phyloP scores from a whole-genome alignment of 2,888 invertebrate species.

The Formica aserva region DNA sequence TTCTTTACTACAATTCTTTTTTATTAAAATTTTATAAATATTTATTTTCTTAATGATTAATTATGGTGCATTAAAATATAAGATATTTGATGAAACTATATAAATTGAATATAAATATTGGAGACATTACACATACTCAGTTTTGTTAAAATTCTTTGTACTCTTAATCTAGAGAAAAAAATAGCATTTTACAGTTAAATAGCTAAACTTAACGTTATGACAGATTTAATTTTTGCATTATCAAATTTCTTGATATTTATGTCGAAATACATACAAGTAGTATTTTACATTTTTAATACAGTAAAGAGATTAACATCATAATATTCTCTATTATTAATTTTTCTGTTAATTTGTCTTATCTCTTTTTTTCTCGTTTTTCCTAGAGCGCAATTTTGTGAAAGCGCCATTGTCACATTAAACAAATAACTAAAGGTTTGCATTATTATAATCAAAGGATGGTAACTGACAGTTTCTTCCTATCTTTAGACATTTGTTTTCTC shows the following conservation, averaged over 20 bases:
- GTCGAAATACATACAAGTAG: neutral
- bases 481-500: conserved; percentile 68
- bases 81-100: neutral
- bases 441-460: conserved; percentile 40
- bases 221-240: neutral
- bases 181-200: neutral
- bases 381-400: conserved; percentile 25
- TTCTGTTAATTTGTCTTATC: conserved; percentile 7
- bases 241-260: neutral
- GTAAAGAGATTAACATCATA: neutral
- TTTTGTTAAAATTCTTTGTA: neutral
- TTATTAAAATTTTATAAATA: conserved; percentile 1
- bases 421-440: conserved; percentile 5
- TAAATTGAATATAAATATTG: neutral
- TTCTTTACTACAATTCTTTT: neutral
- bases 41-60: neutral
- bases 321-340: neutral
- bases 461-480: conserved; percentile 59
- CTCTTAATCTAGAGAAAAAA: neutral
- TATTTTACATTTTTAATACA: neutral
- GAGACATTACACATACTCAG: neutral
- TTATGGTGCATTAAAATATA: neutral
- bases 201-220: neutral
- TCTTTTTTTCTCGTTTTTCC: neutral
- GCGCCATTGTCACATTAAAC: conserved; percentile 7